Percentiles rank a stretch among this genome's conserved stretches.
These are phyloP conservation scores for Branchinecta sandiegonensis DNA, from an alignment of 2,888 invertebrate genomes.

Conservation along the genomic window DNA sequence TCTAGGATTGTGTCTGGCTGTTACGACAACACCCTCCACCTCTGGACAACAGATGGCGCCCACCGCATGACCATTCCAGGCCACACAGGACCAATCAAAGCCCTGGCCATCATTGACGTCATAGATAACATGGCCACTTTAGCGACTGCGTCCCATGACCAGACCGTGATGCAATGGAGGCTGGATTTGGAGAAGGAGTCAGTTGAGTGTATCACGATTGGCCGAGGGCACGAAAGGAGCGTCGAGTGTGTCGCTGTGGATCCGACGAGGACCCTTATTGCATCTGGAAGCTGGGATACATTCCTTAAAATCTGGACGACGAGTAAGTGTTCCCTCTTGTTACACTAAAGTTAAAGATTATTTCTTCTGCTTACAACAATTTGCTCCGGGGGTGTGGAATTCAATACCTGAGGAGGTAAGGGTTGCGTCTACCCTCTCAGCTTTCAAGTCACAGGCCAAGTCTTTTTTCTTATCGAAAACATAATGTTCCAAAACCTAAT, in stretches of 20 bases:
- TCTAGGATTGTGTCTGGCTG: slow-evolving; percentile 75
- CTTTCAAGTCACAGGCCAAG: too few relatives aligned
- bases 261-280: slow-evolving; percentile 46
- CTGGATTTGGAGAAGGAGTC: slow-evolving; percentile 60
- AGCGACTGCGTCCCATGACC: slow-evolving; percentile 77
- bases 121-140: slow-evolving; percentile 50
- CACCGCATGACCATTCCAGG: slow-evolving; percentile 69
- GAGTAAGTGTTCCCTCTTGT: slow-evolving; percentile 27
- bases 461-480: too few relatives aligned
- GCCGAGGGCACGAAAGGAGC: slow-evolving; percentile 81
- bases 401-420: too few relatives aligned
- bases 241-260: slow-evolving; percentile 74
- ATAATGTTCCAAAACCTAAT: too few relatives aligned
- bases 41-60: slow-evolving; percentile 75
- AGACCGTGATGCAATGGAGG: slow-evolving; percentile 76
- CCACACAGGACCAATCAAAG: slow-evolving; percentile 73
- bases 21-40: slow-evolving; percentile 79
- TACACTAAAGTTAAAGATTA: too few relatives aligned
- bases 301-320: slow-evolving; percentile 78
- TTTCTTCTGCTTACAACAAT: too few relatives aligned
- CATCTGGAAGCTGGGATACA: slow-evolving; percentile 85
- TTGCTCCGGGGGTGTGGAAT: too few relatives aligned
- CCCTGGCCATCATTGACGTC: slow-evolving; percentile 67
- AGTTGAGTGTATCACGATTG: slow-evolving; percentile 60
- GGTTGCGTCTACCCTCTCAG: too few relatives aligned